phyloP scores from a whole-genome alignment of 2,113 vertebrate genomes.

The Polypterus bichir region DNA sequence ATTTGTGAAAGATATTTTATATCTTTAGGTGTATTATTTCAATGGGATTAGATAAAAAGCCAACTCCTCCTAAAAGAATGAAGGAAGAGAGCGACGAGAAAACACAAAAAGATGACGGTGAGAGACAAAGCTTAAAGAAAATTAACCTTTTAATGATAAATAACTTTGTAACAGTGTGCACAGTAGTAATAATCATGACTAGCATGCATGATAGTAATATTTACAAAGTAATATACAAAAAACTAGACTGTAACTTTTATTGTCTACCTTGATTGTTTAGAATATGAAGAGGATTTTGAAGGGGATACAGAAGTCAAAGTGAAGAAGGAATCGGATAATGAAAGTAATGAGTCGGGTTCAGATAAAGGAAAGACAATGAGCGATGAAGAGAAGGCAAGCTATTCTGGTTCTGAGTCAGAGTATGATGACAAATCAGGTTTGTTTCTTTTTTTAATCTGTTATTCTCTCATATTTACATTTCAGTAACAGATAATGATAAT shows the following conservation, averaged over 20 bases:
- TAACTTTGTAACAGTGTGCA: too few species aligned
- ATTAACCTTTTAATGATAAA: too few species aligned
- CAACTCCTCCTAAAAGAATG: slow-evolving; percentile 43
- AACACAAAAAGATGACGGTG: slow-evolving; percentile 9
- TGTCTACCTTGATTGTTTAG: slow-evolving; percentile 31
- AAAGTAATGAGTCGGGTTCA: slow-evolving; percentile 24
- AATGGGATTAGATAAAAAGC: slow-evolving; percentile 73
- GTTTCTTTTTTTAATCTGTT: slow-evolving; percentile 18
- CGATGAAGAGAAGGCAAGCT: slow-evolving; percentile 22
- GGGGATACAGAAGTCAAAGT: slow-evolving; percentile 51
- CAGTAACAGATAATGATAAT: too few species aligned
- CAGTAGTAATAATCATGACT: too few species aligned
- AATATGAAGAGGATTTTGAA: slow-evolving; percentile 89
- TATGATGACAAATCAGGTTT: slow-evolving; percentile 48
- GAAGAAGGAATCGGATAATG: slow-evolving; percentile 29
- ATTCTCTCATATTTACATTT: background rate
- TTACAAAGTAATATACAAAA: too few species aligned
- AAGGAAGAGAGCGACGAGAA: slow-evolving; percentile 27
- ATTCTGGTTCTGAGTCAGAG: slow-evolving; percentile 36
- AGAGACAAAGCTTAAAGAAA: too few species aligned
- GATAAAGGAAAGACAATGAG: slow-evolving; percentile 21
- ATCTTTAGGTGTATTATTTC: slow-evolving; percentile 72
- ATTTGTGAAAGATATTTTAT: background rate
- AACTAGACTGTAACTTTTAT: too few species aligned
- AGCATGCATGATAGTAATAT: too few species aligned